phyloP scores from a whole-genome alignment of 2,888 invertebrate species.

The Drosophila hamatofila region DNA sequence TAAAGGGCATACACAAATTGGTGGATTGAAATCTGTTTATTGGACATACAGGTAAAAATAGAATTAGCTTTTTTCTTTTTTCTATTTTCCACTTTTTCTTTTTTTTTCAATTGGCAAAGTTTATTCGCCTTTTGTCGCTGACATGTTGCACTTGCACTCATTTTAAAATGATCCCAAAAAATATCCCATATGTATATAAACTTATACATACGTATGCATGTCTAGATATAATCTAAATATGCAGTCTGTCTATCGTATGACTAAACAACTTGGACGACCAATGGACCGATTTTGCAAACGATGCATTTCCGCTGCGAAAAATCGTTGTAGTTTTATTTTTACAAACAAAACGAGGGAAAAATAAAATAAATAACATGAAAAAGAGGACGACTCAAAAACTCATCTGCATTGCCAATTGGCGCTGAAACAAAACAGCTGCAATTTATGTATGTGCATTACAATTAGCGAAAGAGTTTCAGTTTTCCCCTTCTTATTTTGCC shows the following conservation, averaged over 20 bases:
- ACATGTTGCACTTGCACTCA: slow-evolving; percentile 74
- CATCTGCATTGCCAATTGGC: slow-evolving; percentile 79
- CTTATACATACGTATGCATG: neutral
- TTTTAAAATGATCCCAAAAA: slow-evolving; percentile 36
- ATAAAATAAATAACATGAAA: slow-evolving; percentile 15
- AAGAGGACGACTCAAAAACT: slow-evolving; percentile 39
- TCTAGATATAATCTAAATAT: slow-evolving; percentile 8
- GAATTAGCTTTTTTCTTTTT: slow-evolving; percentile 18
- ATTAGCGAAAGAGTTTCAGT: slow-evolving; percentile 66
- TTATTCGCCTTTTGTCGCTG: slow-evolving; percentile 70
- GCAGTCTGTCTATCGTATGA: slow-evolving; percentile 52
- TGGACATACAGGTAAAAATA: slow-evolving; percentile 41
- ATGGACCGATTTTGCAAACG: slow-evolving; percentile 57
- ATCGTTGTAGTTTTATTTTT: slow-evolving; percentile 44
- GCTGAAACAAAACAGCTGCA: slow-evolving; percentile 61
- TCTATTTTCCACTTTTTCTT: neutral
- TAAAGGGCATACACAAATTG: slow-evolving; percentile 26
- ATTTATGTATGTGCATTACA: slow-evolving; percentile 77
- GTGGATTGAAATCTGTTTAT: slow-evolving; percentile 43
- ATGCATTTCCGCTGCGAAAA: slow-evolving; percentile 72
- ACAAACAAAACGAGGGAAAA: slow-evolving; percentile 30
- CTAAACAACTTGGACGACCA: slow-evolving; percentile 52
- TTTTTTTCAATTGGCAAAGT: slow-evolving; percentile 54
- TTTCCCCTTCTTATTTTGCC: slow-evolving; percentile 19
- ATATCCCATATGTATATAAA: neutral